Conservation (phyloP, 1,140 invertebrate species). For the Saxidomus purpurata region DNA sequence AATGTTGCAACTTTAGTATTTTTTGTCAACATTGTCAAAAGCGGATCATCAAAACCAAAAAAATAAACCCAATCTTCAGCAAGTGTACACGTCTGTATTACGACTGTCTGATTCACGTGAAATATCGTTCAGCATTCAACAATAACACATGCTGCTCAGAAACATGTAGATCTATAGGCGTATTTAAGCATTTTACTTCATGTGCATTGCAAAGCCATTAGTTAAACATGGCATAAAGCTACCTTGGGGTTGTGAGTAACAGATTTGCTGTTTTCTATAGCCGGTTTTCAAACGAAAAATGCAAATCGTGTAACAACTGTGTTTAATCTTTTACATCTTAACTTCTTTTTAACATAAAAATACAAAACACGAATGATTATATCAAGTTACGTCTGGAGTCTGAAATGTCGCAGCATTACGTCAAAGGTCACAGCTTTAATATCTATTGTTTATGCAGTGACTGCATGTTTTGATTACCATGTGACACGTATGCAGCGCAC, state of each 20-base stretch:
- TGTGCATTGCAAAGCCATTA: not conserved
- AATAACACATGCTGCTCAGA: too few relatives aligned
- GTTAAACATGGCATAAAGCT: not conserved
- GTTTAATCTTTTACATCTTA: not conserved
- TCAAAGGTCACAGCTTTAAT: constrained; percentile 3
- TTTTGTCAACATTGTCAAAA: too few relatives aligned
- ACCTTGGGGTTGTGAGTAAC: not conserved
- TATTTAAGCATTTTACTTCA: too few relatives aligned
- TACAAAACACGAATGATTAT: not conserved
- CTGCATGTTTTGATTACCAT: not conserved
- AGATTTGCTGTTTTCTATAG: not conserved
- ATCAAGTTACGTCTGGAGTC: constrained; percentile 36
- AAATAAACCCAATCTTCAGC: too few relatives aligned
- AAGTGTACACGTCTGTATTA: too few relatives aligned
- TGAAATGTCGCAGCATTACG: constrained; percentile 10
- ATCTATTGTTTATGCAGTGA: constrained; percentile 32
- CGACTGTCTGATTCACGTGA: too few relatives aligned
- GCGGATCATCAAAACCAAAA: too few relatives aligned
- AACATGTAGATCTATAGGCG: too few relatives aligned
- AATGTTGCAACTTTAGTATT: too few relatives aligned
- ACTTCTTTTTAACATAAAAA: constrained; percentile 21
- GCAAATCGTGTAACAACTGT: constrained; percentile 17
- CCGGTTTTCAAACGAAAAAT: constrained; percentile 1
- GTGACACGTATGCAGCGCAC: not conserved
- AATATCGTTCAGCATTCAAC: too few relatives aligned